A percentile compares a stretch with the other conserved stretches of the same genome.
Evolutionary conservation across 1,140 invertebrate species (phyloP).

Genomic region (Caenorhabditis inopinata): DNA sequence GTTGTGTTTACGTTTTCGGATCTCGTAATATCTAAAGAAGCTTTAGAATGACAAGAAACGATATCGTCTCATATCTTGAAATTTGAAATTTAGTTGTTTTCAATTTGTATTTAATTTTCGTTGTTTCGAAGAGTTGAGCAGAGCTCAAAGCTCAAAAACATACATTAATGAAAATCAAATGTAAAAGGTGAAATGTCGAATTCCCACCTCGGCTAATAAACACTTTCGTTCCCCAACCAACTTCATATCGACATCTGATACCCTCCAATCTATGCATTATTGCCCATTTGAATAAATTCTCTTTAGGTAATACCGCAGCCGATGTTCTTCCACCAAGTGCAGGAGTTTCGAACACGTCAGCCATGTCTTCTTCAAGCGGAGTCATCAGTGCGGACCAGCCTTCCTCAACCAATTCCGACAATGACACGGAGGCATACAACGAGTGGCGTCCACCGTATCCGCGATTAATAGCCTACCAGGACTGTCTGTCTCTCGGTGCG

Average conservation of each 20-base stretch:
- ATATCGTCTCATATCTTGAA: no score
- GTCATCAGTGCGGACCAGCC: not conserved
- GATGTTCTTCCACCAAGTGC: conserved; percentile 13
- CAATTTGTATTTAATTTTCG: no score
- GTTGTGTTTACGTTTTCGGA: no score
- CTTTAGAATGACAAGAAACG: no score
- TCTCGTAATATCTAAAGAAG: no score
- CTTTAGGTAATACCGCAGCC: not conserved
- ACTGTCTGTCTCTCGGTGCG: conserved; percentile 61
- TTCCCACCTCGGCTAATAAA: not conserved
- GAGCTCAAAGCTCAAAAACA: not conserved
- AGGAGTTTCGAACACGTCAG: not conserved
- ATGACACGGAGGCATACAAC: conserved; percentile 23
- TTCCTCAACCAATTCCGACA: not conserved
- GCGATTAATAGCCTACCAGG: conserved; percentile 62
- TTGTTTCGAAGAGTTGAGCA: not conserved
- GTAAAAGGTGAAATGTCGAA: not conserved
- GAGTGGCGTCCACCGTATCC: conserved; percentile 59
- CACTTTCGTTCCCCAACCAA: not conserved
- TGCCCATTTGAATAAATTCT: not conserved
- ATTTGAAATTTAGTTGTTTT: no score
- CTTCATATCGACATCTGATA: not conserved
- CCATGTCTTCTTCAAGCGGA: not conserved
- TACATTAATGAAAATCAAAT: not conserved
- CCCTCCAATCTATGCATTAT: not conserved